Evolutionary conservation across 2,888 invertebrate genomes (phyloP), one percentile per base, ranked within the genome.

Genomic region (Microchrysa polita): DNA sequence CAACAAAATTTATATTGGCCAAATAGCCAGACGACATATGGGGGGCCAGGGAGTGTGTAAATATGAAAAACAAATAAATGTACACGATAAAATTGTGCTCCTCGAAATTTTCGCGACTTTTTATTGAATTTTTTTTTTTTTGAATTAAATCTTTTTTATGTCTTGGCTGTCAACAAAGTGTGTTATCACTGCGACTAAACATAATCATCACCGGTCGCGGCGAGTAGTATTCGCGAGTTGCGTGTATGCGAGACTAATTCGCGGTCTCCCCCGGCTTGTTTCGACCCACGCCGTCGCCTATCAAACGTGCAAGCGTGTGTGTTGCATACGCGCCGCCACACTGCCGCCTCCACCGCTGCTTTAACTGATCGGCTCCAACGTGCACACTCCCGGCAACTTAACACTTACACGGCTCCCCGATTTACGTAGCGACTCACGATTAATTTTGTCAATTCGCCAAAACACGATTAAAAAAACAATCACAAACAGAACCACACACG

Each of bases 151-250:
- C 5, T 48, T 48, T 12, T 48, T 4, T 4, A 48, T 48, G 48
- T 48, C 5, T 48, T 48, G 48, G 48, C 48, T 48, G 48, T 48
- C 48, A 48, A 48, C 48, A 48, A 48, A 48, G 48, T 48, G 48
- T 48, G 48, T 48, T 48, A 48, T 48, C 48, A 48, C 48, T 48
- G 48, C 48, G 14, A 48, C 16, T 48, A 7, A 48, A n/a, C 48
- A 48, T 48, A 48, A 34, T 48, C 48, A 48, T 48, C 48, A 4
- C 16, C 2, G 2, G 2, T 10, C 5, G 2, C 48, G 48, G 48
- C 27, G 27, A 48, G 48, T n/a, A 48, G 14, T n/a, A n/a, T n/a
- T 48, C 48, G 48, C 48, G 16, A 48, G 48, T 48, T 48, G 48
- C 48, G 48, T 48, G 12, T 48, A 34, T 34, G 27, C 7, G 27